Percentiles rank a stretch among this genome's conserved stretches.
Evolutionary conservation across 2,888 invertebrate species (phyloP).

Genomic region (Nymphalis polychloros): DNA sequence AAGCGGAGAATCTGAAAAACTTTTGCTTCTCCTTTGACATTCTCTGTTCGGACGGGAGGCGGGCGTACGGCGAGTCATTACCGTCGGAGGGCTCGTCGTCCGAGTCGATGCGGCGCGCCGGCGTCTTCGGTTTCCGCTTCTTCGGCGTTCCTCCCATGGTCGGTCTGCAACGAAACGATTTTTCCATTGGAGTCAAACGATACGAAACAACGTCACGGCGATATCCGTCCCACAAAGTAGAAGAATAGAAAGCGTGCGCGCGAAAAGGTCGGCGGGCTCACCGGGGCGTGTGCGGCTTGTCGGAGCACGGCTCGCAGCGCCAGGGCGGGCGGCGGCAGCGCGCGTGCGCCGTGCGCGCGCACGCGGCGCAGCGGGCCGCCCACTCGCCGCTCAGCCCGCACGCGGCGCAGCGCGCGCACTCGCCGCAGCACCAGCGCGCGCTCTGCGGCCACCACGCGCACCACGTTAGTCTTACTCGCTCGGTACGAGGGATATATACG

Average conservation of each 20-base stretch:
- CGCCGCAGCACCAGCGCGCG: constrained; percentile 69
- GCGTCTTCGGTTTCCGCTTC: constrained; percentile 58
- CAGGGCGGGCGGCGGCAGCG: constrained; percentile 57
- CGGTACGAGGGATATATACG: too few relatives aligned
- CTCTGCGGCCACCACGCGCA: constrained; percentile 49
- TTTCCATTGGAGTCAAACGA: not conserved
- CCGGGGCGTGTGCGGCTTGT: constrained; percentile 29
- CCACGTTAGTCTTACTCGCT: too few relatives aligned
- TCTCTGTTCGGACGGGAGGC: constrained; percentile 83
- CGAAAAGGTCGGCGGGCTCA: not conserved
- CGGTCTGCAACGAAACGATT: constrained; percentile 47
- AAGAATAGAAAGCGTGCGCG: not conserved
- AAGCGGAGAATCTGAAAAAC: constrained; percentile 91
- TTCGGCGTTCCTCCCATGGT: constrained; percentile 60
- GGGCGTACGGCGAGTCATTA: constrained; percentile 61
- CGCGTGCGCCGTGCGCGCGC: constrained; percentile 55
- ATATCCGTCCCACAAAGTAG: not conserved
- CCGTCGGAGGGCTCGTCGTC: constrained; percentile 79
- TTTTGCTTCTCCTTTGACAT: constrained; percentile 94
- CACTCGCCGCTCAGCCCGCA: constrained; percentile 56
- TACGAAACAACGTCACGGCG: too few relatives aligned
- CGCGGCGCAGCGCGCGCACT: constrained; percentile 62
- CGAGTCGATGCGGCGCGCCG: constrained; percentile 58
- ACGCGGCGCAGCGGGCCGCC: constrained; percentile 63
- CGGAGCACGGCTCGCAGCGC: constrained; percentile 57